Percentiles rank a stretch among this genome's conserved stretches.
phyloP scores from a whole-genome alignment of 2,113 vertebrate genomes.

The Pangasianodon hypophthalmus region DNA sequence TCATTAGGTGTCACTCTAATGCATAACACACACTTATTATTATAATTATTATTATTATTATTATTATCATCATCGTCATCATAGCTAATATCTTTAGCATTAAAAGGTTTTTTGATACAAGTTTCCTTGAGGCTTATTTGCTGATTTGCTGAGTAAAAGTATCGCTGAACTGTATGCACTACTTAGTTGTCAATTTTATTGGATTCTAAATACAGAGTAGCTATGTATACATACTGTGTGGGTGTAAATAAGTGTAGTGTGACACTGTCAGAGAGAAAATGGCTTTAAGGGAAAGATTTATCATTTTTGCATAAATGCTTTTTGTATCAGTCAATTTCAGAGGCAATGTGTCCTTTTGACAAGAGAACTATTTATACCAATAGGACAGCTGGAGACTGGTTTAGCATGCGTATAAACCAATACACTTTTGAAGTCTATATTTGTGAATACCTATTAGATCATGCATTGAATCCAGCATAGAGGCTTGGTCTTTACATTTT shows the following conservation, averaged over 20 bases:
- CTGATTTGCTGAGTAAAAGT: not conserved
- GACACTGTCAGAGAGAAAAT: constrained; percentile 50
- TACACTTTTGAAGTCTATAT: not conserved
- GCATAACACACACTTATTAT: not conserved
- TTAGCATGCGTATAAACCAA: constrained; percentile 57
- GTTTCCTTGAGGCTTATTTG: not conserved
- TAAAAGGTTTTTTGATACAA: not conserved
- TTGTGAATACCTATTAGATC: not conserved
- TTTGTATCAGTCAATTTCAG: constrained; percentile 69
- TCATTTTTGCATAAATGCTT: constrained; percentile 71
- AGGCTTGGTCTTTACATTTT: constrained; percentile 59
- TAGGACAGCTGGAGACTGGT: constrained; percentile 73
- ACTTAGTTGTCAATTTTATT: not conserved
- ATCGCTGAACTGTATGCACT: not conserved
- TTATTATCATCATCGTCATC: not conserved
- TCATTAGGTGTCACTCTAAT: not conserved
- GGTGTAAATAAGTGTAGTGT: constrained; percentile 22
- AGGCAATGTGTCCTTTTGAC: constrained; percentile 78
- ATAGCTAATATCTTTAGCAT: not conserved
- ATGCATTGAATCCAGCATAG: constrained; percentile 51
- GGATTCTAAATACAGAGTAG: not conserved
- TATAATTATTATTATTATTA: not conserved
- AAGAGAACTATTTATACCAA: constrained; percentile 79
- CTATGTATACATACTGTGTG: not conserved
- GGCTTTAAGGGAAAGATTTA: constrained; percentile 61